Evolutionary conservation across 2,888 invertebrate genomes (phyloP).

Genomic region (Stenotaenia linearis): DNA sequence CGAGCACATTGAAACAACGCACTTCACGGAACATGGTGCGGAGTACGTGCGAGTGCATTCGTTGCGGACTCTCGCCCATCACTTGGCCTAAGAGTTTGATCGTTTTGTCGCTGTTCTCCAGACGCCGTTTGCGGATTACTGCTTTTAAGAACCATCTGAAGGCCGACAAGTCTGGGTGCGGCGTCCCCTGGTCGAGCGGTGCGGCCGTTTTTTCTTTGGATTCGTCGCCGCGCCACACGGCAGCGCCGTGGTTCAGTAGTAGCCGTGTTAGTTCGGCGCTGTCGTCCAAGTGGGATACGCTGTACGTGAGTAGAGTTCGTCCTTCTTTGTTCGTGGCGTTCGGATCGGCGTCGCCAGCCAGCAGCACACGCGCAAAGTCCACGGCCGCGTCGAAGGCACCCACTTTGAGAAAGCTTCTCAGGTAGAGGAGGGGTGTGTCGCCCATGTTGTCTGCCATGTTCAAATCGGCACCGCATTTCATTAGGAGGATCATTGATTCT

Average conservation of each 20-base stretch:
- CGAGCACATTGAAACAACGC: conserved; percentile 42
- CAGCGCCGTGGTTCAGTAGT: conserved; percentile 43
- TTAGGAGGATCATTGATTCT: conserved; percentile 29
- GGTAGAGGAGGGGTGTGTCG: conserved; percentile 35
- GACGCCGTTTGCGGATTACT: conserved; percentile 41
- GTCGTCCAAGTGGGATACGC: conserved; percentile 42
- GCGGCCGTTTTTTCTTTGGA: background rate
- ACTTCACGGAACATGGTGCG: conserved; percentile 44
- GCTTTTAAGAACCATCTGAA: conserved; percentile 44
- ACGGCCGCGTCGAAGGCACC: conserved; percentile 41
- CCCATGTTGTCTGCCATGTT: conserved; percentile 33
- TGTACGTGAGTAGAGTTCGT: conserved; percentile 42
- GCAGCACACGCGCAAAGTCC: conserved; percentile 39
- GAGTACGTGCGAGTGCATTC: conserved; percentile 43
- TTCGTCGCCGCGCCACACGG: conserved; percentile 40
- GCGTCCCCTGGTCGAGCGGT: background rate
- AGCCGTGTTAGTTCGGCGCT: conserved; percentile 42
- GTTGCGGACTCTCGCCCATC: conserved; percentile 42
- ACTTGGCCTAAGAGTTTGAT: conserved; percentile 40
- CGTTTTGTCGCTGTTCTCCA: conserved; percentile 40
- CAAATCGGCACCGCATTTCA: conserved; percentile 34
- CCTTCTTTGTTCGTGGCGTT: conserved; percentile 41
- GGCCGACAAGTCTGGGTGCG: conserved; percentile 28
- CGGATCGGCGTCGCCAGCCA: conserved; percentile 41
- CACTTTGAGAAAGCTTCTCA: conserved; percentile 38